Percentiles rank a stretch among this genome's conserved stretches.
Conservation (phyloP, 2,888 invertebrate genomes). For the Blomia tropicalis region DNA sequence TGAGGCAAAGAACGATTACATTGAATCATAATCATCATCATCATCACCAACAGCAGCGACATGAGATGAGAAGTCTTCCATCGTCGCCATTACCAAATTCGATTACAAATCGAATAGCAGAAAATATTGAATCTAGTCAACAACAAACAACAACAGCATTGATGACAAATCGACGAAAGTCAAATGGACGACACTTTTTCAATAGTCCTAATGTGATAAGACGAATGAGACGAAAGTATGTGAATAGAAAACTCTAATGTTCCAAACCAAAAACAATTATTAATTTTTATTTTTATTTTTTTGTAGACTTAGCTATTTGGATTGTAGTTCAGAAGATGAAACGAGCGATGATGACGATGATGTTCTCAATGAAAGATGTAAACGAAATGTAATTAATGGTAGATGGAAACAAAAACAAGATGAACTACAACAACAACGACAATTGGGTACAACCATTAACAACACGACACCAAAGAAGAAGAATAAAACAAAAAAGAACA, state of each 20-base stretch:
- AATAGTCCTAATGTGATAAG: slow-evolving; percentile 68
- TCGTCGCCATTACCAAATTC: slow-evolving; percentile 26
- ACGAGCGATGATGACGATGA: slow-evolving; percentile 32
- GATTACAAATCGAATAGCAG: not conserved
- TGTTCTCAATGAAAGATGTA: not conserved
- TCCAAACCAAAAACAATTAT: not conserved
- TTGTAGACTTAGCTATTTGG: slow-evolving; percentile 25
- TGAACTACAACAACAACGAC: slow-evolving; percentile 11
- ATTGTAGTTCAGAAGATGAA: slow-evolving; percentile 35
- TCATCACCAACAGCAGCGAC: no score
- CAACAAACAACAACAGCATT: slow-evolving; percentile 14
- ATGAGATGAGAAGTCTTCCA: slow-evolving; percentile 28
- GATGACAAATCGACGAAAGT: slow-evolving; percentile 13
- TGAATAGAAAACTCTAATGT: not conserved
- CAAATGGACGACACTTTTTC: slow-evolving; percentile 36
- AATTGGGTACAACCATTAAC: no score
- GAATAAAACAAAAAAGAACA: slow-evolving; percentile 63
- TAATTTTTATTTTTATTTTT: not conserved
- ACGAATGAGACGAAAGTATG: slow-evolving; percentile 34
- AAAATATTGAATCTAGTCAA: slow-evolving; percentile 26
- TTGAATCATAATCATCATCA: not conserved
- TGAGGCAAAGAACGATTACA: not conserved
- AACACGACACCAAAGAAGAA: slow-evolving; percentile 57
- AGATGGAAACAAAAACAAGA: not conserved
- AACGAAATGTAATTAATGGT: not conserved